Evolutionary conservation across 2,888 invertebrate species (phyloP).

Genomic region (Spilarctia lutea): DNA sequence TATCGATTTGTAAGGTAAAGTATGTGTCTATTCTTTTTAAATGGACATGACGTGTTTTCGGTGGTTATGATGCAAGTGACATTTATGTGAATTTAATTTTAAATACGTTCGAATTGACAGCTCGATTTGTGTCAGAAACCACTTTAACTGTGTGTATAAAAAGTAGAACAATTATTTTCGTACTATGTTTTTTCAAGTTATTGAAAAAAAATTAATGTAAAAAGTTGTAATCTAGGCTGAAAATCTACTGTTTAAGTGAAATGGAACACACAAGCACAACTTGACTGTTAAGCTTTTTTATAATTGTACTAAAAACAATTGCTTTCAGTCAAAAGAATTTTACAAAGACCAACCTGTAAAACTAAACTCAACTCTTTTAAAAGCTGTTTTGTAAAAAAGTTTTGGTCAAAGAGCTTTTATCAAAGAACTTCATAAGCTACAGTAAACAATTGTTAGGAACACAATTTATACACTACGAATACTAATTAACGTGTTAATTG

Average conservation of each 20-base stretch:
- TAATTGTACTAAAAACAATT: neutral
- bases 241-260: neutral
- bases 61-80: slow-evolving; percentile 78
- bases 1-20: slow-evolving; percentile 75
- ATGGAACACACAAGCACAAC: neutral
- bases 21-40: slow-evolving; percentile 67
- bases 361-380: neutral
- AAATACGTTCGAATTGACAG: slow-evolving; percentile 64
- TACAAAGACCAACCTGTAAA: neutral
- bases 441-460: neutral
- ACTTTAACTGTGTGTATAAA: neutral
- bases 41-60: slow-evolving; percentile 79
- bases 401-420: neutral
- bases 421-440: neutral
- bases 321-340: neutral
- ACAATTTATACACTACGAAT: neutral
- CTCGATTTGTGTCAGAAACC: slow-evolving; percentile 29
- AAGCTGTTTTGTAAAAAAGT: neutral
- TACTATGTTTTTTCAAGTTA: too few species aligned
- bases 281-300: neutral
- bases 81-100: slow-evolving; percentile 71
- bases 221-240: too few species aligned
- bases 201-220: too few species aligned
- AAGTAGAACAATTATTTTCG: neutral
- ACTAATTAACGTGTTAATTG: slow-evolving; percentile 2